Evolutionary conservation across 2,888 invertebrate genomes (phyloP).

Genomic region (Scaptomyza polygonia): DNA sequence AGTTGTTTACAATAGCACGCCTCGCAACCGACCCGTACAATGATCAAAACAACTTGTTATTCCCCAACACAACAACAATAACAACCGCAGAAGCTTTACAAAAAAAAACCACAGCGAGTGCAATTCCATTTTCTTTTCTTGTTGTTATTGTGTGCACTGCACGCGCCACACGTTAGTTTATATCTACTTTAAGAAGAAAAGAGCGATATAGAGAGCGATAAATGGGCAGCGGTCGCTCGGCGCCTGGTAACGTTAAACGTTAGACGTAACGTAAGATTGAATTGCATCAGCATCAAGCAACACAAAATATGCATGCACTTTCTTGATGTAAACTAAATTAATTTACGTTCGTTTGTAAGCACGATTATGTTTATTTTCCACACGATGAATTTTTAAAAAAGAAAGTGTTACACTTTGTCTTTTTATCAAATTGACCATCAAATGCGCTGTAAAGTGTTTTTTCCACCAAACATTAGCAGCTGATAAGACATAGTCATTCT

Average conservation of each 20-base stretch:
- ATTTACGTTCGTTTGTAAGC: not conserved
- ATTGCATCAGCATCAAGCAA: conserved; percentile 53
- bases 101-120: conserved; percentile 40
- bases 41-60: conserved; percentile 78
- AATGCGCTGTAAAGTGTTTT: conserved; percentile 25
- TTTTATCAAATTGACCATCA: conserved; percentile 18
- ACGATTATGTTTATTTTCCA: conserved; percentile 37
- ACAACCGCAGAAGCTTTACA: conserved; percentile 23
- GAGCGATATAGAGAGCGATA: not conserved
- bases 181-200: conserved; percentile 36
- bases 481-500: conserved; percentile 50
- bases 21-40: conserved; percentile 50
- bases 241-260: conserved; percentile 38
- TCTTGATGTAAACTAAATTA: conserved; percentile 4
- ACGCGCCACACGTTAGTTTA: conserved; percentile 51
- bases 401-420: conserved; percentile 39
- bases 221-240: conserved; percentile 2
- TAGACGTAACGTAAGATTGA: conserved; percentile 40
- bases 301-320: conserved; percentile 5
- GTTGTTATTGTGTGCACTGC: conserved; percentile 50
- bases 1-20: conserved; percentile 58
- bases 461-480: conserved; percentile 6
- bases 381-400: conserved; percentile 37
- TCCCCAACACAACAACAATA: conserved; percentile 44
- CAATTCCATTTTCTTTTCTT: conserved; percentile 37